A percentile compares a stretch with the other conserved stretches of the same genome.
These are phyloP conservation scores for Temnothorax nylanderi DNA, from an alignment of 1,140 invertebrate species.

Conservation along the genomic window DNA sequence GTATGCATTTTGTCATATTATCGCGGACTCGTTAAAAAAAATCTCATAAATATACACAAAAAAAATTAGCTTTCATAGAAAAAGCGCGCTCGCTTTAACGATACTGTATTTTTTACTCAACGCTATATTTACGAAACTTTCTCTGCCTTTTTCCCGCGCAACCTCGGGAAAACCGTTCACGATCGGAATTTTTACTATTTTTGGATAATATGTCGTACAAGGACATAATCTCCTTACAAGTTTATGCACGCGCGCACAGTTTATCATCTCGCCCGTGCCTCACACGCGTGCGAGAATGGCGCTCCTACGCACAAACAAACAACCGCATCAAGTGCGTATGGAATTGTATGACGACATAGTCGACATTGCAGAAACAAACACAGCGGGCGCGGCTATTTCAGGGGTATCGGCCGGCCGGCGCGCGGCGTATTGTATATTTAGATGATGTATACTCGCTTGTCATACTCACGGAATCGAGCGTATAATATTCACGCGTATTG, in stretches of 20 bases:
- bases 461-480: conserved; percentile 39
- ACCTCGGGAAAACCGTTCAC: background rate
- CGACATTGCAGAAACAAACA: conserved; percentile 65
- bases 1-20: background rate
- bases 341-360: conserved; percentile 54
- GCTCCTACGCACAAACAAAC: conserved; percentile 40
- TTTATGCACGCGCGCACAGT: background rate
- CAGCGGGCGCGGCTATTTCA: conserved; percentile 58
- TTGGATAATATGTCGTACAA: background rate
- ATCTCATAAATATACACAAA: background rate
- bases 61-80: background rate
- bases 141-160: background rate
- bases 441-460: conserved; percentile 66
- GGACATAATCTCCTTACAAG: background rate
- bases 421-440: conserved; percentile 69
- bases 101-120: background rate
- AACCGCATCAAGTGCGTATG: conserved; percentile 20
- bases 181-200: conserved; percentile 16
- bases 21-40: background rate
- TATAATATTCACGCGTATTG: conserved; percentile 35
- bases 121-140: background rate
- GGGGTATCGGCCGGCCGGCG: conserved; percentile 50
- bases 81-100: background rate
- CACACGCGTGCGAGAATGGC: background rate
- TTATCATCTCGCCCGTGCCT: background rate